Base-by-base conservation (phyloP, 2,888 invertebrate species). In the Entomobrya multifasciata region DNA sequence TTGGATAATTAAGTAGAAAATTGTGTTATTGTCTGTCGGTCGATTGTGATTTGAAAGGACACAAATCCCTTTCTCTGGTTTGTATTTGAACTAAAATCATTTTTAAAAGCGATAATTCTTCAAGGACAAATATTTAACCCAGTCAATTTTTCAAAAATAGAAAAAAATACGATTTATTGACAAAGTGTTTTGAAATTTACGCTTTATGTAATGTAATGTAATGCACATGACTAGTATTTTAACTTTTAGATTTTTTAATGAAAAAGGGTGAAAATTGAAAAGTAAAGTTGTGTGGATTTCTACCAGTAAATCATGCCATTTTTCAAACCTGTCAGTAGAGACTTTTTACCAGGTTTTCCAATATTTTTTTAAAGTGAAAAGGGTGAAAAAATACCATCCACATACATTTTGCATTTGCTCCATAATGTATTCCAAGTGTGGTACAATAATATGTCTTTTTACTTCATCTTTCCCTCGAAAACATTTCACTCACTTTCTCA, bases 1-100 rank as follows among this genome's bases (percentile, higher is more conserved):
- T 86, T 74, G 80, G 86, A 86, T 86, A 86, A 86, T 86, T 86
- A 86, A 86, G 86, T 86, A 76, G 86, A 86, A 86, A 86, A 86
- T 86, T 86, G 86, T 86, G 86, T 85, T 70, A 55, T 78, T 78
- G 78, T 85, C 78, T 15, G 47, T 55, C 15, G 25, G 13, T 67
- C 11, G 1, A 44, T 13, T 27, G n/a, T n/a, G n/a, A n/a, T n/a
- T 6, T n/a, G 36, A 36, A 65, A 36, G 15, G 10, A 60, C n/a
- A n/a, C 27, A 60, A 52, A 52, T 52, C 52, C n/a, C n/a, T n/a
- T n/a, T 13, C 10, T 6, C 44, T 52, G 13, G 3, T 8, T 52
- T 60, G 13, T 60, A 60, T 22, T 22, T 13, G 11, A 10, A 60
- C 11, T 20, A 27, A 25, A 25, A 20, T 47, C 22, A 72, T 17